Evolutionary conservation across 2,888 invertebrate genomes (phyloP).

Genomic region (Gari tellinella): DNA sequence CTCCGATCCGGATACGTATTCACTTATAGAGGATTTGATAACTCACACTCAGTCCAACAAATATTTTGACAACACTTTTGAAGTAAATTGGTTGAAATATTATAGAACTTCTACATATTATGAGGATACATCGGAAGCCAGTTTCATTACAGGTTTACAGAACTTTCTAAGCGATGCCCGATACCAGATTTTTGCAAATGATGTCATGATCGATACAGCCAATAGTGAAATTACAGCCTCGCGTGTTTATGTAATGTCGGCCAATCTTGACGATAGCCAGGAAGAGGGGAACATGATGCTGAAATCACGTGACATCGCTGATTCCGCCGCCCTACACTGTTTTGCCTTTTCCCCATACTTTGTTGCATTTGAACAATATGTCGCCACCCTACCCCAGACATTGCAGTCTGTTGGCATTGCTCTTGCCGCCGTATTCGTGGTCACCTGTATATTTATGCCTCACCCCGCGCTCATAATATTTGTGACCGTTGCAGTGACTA

Average conservation of each 20-base stretch:
- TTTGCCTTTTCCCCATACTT: conserved; percentile 69
- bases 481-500: conserved; percentile 69
- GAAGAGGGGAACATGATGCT: conserved; percentile 72
- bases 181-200: conserved; percentile 56
- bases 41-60: conserved; percentile 13
- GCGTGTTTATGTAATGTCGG: conserved; percentile 94
- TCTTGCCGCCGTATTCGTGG: conserved; percentile 72
- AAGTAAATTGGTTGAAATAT: conserved; percentile 21
- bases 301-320: conserved; percentile 65
- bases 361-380: conserved; percentile 77
- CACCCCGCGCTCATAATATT: conserved; percentile 70
- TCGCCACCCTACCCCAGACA: conserved; percentile 73
- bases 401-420: conserved; percentile 75
- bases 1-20: conserved; percentile 16
- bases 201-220: conserved; percentile 56
- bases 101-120: conserved; percentile 20
- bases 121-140: conserved; percentile 13
- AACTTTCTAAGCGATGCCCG: conserved; percentile 27
- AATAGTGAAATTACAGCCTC: conserved; percentile 87
- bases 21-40: conserved; percentile 17
- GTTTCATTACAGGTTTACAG: conserved; percentile 27
- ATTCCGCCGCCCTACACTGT: conserved; percentile 61
- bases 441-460: conserved; percentile 76
- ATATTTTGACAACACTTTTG: conserved; percentile 19
- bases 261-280: conserved; percentile 93